Evolutionary conservation across 2,113 vertebrate species (phyloP).

Genomic region (Crotalus tigris): DNA sequence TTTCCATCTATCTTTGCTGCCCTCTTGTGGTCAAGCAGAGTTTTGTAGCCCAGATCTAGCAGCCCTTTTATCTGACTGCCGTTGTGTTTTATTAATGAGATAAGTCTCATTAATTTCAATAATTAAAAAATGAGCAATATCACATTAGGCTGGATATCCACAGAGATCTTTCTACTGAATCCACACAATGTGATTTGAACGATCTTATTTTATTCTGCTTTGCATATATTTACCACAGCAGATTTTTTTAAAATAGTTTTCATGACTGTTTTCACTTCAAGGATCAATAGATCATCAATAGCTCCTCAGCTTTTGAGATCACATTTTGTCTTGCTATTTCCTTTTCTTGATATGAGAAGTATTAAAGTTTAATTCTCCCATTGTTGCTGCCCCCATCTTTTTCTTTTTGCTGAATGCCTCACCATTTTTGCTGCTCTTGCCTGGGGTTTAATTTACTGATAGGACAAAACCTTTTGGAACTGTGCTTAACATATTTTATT

Average conservation of each 20-base stretch:
- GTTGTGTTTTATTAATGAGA: neutral
- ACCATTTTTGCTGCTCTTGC: conserved; percentile 28
- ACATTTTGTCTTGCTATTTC: conserved; percentile 20
- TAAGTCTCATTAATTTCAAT: neutral
- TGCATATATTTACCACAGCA: conserved; percentile 5
- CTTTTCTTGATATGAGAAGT: conserved; percentile 17
- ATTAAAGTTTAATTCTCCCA: neutral
- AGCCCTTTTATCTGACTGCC: neutral
- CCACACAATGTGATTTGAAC: conserved; percentile 23
- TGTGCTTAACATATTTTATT: neutral
- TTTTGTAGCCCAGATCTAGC: neutral
- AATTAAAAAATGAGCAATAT: neutral
- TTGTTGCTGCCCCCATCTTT: conserved; percentile 27
- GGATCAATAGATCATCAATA: neutral
- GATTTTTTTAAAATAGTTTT: neutral
- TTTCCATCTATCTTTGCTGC: neutral
- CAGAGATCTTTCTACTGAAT: neutral
- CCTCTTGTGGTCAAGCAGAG: neutral
- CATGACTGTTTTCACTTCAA: neutral
- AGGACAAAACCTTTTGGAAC: conserved; percentile 40
- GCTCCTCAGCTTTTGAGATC: conserved; percentile 35
- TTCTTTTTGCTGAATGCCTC: neutral
- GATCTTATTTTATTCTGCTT: conserved; percentile 31
- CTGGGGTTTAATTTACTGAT: conserved; percentile 49
- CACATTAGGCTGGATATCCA: neutral